These are phyloP conservation scores for Scolopax mira DNA, from an alignment of 2,113 vertebrate species.

Conservation along the genomic window DNA sequence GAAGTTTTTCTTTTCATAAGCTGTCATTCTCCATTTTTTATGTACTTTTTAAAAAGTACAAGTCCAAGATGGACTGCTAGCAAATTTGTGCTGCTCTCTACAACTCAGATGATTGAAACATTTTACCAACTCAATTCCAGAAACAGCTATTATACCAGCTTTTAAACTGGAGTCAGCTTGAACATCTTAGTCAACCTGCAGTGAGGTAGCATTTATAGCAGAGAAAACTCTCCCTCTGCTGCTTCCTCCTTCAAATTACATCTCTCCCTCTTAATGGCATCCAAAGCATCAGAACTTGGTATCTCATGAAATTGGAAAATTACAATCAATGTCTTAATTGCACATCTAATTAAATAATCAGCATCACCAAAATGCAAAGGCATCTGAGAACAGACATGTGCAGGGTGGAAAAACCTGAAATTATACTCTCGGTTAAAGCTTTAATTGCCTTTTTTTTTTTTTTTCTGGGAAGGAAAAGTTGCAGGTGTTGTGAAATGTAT, in stretches of 20 bases:
- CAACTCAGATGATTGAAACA: not conserved
- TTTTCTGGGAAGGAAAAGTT: not conserved
- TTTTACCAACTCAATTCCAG: not conserved
- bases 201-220: slow-evolving; percentile 41
- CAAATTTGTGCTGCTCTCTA: not conserved
- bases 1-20: not conserved
- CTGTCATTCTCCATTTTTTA: not conserved
- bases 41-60: not conserved
- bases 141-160: not conserved
- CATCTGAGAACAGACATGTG: not conserved
- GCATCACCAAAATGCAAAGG: slow-evolving; percentile 45
- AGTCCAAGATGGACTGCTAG: not conserved
- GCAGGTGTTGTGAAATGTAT: not conserved
- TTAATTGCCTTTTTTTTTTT: slow-evolving; percentile 37
- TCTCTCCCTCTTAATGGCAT: not conserved
- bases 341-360: slow-evolving; percentile 69
- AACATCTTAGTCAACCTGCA: not conserved
- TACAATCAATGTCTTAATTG: slow-evolving; percentile 60
- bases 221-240: slow-evolving; percentile 73
- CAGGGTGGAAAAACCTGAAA: slow-evolving; percentile 50
- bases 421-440: slow-evolving; percentile 46
- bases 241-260: slow-evolving; percentile 68
- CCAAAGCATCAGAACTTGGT: slow-evolving; percentile 3
- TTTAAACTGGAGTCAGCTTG: slow-evolving; percentile 18
- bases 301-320: slow-evolving; percentile 51